Percentiles rank a stretch among this genome's conserved stretches.
Evolutionary conservation across 1,140 invertebrate genomes (phyloP).

Genomic region (Drosophila carrolli): DNA sequence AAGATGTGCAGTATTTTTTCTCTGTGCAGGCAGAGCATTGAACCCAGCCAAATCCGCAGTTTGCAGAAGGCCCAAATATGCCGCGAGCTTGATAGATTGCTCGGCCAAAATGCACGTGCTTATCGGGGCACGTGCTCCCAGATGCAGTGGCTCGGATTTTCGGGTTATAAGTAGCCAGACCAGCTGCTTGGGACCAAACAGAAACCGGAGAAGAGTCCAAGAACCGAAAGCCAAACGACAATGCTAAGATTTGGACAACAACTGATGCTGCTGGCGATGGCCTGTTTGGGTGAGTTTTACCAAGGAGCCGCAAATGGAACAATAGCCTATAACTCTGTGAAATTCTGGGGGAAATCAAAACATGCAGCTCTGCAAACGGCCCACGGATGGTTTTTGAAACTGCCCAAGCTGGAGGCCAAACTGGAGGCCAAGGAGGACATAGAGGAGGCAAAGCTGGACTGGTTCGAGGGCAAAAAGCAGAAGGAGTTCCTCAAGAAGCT

Average conservation of each 20-base stretch:
- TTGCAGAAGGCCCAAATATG: conserved; percentile 40
- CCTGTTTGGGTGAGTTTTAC: conserved; percentile 52
- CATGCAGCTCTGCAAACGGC: conserved; percentile 40
- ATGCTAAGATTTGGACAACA: conserved; percentile 52
- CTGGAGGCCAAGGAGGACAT: conserved; percentile 38
- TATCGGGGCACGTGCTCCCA: conserved; percentile 64
- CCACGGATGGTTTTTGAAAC: conserved; percentile 44
- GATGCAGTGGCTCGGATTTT: conserved; percentile 19
- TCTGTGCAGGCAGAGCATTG: conserved; percentile 26
- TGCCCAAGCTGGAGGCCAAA: conserved; percentile 48
- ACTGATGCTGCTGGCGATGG: conserved; percentile 54
- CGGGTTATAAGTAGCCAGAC: conserved; percentile 59
- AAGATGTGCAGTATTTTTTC: background rate
- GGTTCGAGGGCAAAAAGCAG: conserved; percentile 51
- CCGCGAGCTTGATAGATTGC: conserved; percentile 42
- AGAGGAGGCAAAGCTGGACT: conserved; percentile 35
- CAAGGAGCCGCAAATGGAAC: background rate
- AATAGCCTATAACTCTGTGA: background rate
- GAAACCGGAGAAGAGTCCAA: conserved; percentile 8
- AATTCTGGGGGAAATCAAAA: background rate
- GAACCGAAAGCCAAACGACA: conserved; percentile 11
- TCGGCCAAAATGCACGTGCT: conserved; percentile 55
- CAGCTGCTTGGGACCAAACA: conserved; percentile 16
- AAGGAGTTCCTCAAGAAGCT: conserved; percentile 64
- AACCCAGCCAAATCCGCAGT: conserved; percentile 14